phyloP scores from a whole-genome alignment of 2,113 vertebrate genomes.

The Regulus satrapa region DNA sequence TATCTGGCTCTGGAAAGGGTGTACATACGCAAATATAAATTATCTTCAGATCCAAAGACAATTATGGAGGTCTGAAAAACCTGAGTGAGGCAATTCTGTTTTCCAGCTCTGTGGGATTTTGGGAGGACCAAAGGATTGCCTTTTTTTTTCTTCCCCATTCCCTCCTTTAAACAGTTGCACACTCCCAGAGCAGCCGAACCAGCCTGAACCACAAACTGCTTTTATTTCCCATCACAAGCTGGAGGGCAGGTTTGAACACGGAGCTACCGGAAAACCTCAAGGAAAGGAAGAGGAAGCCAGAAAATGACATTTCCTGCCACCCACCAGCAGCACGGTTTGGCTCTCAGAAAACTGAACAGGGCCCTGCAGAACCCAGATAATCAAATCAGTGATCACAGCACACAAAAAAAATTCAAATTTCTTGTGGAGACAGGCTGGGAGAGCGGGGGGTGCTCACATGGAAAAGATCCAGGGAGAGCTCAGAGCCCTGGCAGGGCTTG shows the following conservation, averaged over 20 bases:
- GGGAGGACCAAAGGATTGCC: background rate
- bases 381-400: background rate
- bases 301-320: background rate
- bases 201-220: background rate
- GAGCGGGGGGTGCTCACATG: rapidly evolving
- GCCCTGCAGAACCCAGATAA: background rate
- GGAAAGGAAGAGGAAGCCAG: background rate
- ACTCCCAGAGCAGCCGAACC: background rate
- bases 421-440: background rate
- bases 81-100: background rate
- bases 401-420: background rate
- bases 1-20: background rate
- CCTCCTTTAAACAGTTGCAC: background rate
- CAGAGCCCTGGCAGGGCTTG: rapidly evolving
- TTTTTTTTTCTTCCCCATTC: rapidly evolving
- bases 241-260: background rate
- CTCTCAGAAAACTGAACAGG: rapidly evolving
- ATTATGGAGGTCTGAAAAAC: background rate
- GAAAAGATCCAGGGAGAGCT: background rate
- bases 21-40: background rate
- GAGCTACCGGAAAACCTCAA: background rate
- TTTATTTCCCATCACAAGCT: background rate
- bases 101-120: background rate
- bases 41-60: background rate
- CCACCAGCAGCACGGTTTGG: rapidly evolving